These are phyloP conservation scores for Haliclona indistincta DNA, from an alignment of 37 sponge, comb jelly and placozoan species.

Conservation along the genomic window DNA sequence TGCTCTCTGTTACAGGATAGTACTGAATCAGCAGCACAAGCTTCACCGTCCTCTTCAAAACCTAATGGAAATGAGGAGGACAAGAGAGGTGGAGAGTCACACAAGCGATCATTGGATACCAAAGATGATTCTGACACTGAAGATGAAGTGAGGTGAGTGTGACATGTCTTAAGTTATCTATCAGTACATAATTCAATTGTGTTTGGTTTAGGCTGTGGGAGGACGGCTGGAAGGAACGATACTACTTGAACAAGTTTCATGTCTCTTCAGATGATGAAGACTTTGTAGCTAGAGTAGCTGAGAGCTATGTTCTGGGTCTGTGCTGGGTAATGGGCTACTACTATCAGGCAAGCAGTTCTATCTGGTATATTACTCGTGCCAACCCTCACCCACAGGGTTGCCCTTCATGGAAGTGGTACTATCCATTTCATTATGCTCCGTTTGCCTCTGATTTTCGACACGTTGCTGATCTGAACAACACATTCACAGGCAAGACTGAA, in stretches of 20 bases:
- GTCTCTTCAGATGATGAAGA: conserved; percentile 79
- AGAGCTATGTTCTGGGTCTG: conserved; percentile 86
- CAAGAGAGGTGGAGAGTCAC: neutral
- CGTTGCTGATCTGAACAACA: conserved; percentile 63
- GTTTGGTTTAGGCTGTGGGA: conserved; percentile 84
- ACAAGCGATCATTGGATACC: neutral
- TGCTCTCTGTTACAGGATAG: neutral
- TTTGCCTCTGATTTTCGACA: conserved; percentile 98
- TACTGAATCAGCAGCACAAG: neutral
- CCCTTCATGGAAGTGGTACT: conserved; percentile 99
- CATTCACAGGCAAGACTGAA: conserved; percentile 63
- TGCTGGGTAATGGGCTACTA: conserved; percentile 98
- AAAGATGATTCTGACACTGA: conserved; percentile 29
- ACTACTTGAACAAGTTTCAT: conserved; percentile 93
- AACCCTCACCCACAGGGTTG: conserved; percentile 76
- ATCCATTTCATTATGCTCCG: conserved; percentile 98
- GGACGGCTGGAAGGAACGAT: conserved; percentile 96
- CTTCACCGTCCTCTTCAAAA: neutral
- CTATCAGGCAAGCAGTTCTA: conserved; percentile 69
- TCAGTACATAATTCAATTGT: neutral
- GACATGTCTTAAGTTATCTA: neutral
- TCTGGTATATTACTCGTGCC: neutral
- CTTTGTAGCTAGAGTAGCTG: conserved; percentile 68
- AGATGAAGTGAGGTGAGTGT: conserved; percentile 40
- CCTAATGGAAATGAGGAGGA: neutral